Evolutionary conservation across 1,140 invertebrate genomes (phyloP), one percentile per base, ranked within the genome.

Genomic region (Diorhabda carinulata): DNA sequence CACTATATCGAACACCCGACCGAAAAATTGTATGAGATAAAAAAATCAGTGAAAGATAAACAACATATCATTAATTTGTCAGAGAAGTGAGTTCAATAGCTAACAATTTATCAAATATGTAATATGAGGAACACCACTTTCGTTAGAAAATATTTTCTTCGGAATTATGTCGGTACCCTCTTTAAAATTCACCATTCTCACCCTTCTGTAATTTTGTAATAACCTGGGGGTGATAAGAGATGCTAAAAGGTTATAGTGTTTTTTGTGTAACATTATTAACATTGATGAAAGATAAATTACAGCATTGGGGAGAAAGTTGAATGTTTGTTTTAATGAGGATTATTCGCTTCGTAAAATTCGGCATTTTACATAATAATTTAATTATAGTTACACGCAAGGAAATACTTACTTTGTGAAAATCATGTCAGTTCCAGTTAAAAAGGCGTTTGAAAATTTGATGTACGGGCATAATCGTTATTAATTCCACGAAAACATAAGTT

Each of bases 181-280:
- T 25, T 3, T 10, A 25, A 64, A 57, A 25, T 45, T 57, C 8
- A 41, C 63, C 63, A 44, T 67, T 42, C 41, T 60, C 47, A 52
- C 41, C 65, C 57, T 58, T 47, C 43, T 43, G 67, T 72, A 70
- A 72, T 72, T 64, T 67, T 61, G 57, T 72, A 72, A 72, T 70
- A 66, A 64, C 65, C 57, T 6, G 58, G 61, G 64, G 65, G 71
- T 56, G 71, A 72, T 72, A 72, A 72, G 71, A 67, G 66, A 43
- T 52, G 64, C 65, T 72, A 72, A 70, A 72, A 72, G 71, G 66
- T 59, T 43, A 60, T 60, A 56, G 70, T 69, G 67, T 72, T 72
- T 72, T 70, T 69, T 69, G 64, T 72, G 70, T 72, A 72, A 69
- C 70, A 47, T 43, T 61, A 72, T 66, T 69, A 72, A 72, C 70